A percentile compares a stretch with the other conserved stretches of the same genome.
These are phyloP conservation scores for Drosophila kurseongensis DNA, from an alignment of 1,140 invertebrate species.

Conservation along the genomic window DNA sequence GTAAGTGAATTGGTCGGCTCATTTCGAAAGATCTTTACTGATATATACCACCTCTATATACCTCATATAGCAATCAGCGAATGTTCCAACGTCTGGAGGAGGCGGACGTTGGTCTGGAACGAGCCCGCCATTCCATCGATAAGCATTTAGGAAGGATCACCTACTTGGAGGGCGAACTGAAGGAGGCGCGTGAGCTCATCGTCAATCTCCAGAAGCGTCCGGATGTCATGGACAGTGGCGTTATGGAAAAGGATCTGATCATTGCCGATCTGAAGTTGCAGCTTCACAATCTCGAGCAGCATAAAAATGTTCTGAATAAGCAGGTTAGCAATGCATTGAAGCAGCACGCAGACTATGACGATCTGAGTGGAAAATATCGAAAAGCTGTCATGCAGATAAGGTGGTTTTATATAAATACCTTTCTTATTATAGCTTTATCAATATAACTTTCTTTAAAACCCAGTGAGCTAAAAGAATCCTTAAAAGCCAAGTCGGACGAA, in stretches of 20 bases:
- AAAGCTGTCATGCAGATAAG: not conserved
- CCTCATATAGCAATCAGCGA: conserved; percentile 8
- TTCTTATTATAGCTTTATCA: too few relatives aligned
- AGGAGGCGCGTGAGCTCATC: not conserved
- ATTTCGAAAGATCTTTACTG: not conserved
- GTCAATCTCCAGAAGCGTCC: conserved; percentile 1
- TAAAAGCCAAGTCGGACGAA: not conserved
- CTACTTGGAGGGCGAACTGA: conserved; percentile 6
- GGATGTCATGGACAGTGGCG: not conserved
- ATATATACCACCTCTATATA: not conserved
- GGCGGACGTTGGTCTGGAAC: not conserved
- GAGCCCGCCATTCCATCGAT: not conserved
- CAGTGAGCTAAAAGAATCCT: conserved; percentile 27
- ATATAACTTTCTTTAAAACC: too few relatives aligned
- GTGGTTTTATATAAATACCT: conserved; percentile 1
- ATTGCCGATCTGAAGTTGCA: conserved; percentile 17
- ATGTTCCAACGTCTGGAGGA: conserved; percentile 11
- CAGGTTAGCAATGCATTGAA: not conserved
- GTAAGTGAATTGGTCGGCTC: conserved; percentile 15
- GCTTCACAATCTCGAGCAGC: conserved; percentile 13
- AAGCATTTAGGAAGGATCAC: not conserved
- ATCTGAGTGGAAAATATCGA: not conserved
- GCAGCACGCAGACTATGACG: not conserved
- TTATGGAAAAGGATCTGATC: not conserved
- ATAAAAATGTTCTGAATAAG: not conserved